Percentiles rank a stretch among this genome's conserved stretches.
phyloP scores from a whole-genome alignment of 2,888 invertebrate genomes.

The Xestoiulus laeticollis region DNA sequence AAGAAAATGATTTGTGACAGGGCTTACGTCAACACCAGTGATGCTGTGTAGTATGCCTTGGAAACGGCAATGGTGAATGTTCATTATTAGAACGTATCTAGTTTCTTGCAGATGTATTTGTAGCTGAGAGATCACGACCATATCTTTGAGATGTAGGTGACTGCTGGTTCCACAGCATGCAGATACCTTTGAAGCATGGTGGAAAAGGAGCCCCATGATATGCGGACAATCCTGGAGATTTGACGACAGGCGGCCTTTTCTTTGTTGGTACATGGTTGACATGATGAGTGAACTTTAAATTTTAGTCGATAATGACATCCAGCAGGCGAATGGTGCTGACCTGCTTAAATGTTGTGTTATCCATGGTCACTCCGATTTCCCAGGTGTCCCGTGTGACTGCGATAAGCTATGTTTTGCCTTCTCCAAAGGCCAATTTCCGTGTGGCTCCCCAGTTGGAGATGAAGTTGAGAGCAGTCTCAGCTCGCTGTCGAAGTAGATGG shows the following conservation, averaged over 20 bases:
- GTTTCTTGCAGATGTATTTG: neutral
- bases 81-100: neutral
- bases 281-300: neutral
- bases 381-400: neutral
- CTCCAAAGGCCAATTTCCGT: neutral
- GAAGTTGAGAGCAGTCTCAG: neutral
- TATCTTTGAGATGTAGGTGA: neutral
- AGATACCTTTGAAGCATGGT: neutral
- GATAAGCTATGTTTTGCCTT: neutral
- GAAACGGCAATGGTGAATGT: no score
- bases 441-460: neutral
- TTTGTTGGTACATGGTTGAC: neutral
- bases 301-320: neutral
- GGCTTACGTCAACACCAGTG: no score
- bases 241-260: neutral
- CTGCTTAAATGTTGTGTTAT: neutral
- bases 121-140: neutral
- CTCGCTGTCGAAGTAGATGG: neutral
- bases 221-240: no score
- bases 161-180: neutral
- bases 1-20: neutral
- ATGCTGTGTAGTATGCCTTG: no score
- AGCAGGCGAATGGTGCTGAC: neutral
- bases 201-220: no score
- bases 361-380: neutral